Evolutionary conservation across 2,888 invertebrate species (phyloP), one percentile per base, ranked within the genome.

Genomic region (Trichopria drosophilae): DNA sequence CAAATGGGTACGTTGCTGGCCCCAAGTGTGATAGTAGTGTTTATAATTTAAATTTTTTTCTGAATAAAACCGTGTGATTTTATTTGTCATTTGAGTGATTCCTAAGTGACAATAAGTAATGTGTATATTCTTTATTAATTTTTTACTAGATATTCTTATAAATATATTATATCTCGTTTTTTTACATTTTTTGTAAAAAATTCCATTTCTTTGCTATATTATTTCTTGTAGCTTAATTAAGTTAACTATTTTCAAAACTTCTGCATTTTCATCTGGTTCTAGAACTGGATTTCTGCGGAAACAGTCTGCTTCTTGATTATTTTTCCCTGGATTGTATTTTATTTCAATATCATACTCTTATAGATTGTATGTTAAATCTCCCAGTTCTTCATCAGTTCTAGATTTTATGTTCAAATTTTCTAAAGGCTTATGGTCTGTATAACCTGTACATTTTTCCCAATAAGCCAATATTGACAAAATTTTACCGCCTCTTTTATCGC

Each of bases 281-380:
- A 59, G 22, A 3, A 59, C 61, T 10, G 61, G 60, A 16, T 63
- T 63, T 45, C 62, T 47, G 13, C 56, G 55, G 5, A 60, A 36
- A 19, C 59, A 44, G 20, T 60, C 59, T 1, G 61, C 63, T 53
- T 62, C 63, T 18, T 36, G 0, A 13, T 64, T 61, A 2, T 43
- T 20, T 55, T 57, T 60, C 9, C 57, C 61, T 16, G 59, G 57
- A 1, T 44, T 44, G 34, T 62, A 64, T 31, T 26, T 46, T n/a
- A 64, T 53, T 19, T 59, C 45, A 31, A 61, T 58, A 37, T 62
- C 49, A 40, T 51, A 64, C 28, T 64, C 59, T 4, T 60, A 62
- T 6, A 64, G 28, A 40, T 58, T 61, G 32, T 62, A 36, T 19
- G 49, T 12, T 6, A 59, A 42, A 9, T 55, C 23, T n/a, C 32